These are phyloP conservation scores for Sipha flava DNA, from an alignment of 1,140 invertebrate genomes.

Conservation along the genomic window DNA sequence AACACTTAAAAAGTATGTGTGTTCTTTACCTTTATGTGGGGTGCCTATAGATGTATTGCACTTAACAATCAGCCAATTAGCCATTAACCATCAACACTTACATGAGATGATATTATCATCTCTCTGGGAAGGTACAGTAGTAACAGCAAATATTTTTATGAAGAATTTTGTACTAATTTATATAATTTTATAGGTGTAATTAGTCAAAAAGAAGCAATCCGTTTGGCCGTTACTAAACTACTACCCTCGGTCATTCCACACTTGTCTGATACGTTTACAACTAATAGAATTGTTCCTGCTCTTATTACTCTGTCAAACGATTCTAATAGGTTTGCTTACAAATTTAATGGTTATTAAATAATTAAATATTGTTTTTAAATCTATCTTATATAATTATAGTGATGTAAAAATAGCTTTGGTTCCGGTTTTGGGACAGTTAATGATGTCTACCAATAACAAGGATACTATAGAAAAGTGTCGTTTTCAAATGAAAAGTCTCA, in stretches of 20 bases:
- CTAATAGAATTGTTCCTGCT: conserved; percentile 55
- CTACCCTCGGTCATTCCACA: conserved; percentile 52
- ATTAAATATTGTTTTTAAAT: not conserved
- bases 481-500: conserved; percentile 60
- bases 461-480: conserved; percentile 57
- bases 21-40: conserved; percentile 48
- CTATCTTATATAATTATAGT: conserved; percentile 44
- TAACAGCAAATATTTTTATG: not conserved
- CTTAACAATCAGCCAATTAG: conserved; percentile 43
- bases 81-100: conserved; percentile 38
- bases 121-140: conserved; percentile 57
- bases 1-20: conserved; percentile 49
- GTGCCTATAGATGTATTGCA: conserved; percentile 49
- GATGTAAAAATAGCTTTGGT: conserved; percentile 56
- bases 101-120: conserved; percentile 46
- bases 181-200: conserved; percentile 50
- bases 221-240: conserved; percentile 51
- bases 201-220: conserved; percentile 53
- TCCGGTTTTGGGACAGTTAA: conserved; percentile 55
- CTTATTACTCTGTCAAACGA: conserved; percentile 63
- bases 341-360: not conserved
- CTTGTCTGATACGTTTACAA: conserved; percentile 52
- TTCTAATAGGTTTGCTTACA: conserved; percentile 53
- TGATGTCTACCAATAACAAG: conserved; percentile 50
- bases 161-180: not conserved